A percentile compares a stretch with the other conserved stretches of the same genome.
Evolutionary conservation across 1,140 invertebrate genomes (phyloP).

Genomic region (Drosophila sproati): DNA sequence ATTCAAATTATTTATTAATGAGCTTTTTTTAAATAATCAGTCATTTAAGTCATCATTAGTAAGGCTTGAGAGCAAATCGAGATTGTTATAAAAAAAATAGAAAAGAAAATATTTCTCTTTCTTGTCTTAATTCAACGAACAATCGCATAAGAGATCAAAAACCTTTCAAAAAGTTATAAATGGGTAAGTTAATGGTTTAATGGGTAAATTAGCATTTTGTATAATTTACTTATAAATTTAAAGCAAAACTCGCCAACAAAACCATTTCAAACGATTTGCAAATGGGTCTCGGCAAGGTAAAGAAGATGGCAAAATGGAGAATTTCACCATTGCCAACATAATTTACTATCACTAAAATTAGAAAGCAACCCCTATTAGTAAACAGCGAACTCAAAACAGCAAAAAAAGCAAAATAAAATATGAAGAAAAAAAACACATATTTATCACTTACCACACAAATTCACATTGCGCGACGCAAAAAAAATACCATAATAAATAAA

Average conservation of each 20-base stretch:
- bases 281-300: constrained; percentile 11
- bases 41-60: too few species aligned
- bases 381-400: constrained; percentile 17
- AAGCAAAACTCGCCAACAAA: background rate
- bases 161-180: too few species aligned
- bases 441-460: constrained; percentile 63
- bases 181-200: too few species aligned
- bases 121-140: too few species aligned
- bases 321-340: constrained; percentile 15
- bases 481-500: constrained; percentile 63
- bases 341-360: constrained; percentile 18
- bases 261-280: background rate
- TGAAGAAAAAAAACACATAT: constrained; percentile 32
- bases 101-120: too few species aligned
- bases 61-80: too few species aligned
- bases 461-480: constrained; percentile 25
- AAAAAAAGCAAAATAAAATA: background rate
- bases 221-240: too few species aligned
- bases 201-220: too few species aligned
- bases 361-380: constrained; percentile 34
- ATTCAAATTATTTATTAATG: background rate
- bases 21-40: background rate
- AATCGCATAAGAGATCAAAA: too few species aligned
- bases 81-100: too few species aligned
- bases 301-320: constrained; percentile 17